Conservation (phyloP, 1,140 invertebrate genomes). For the Vanessa atalanta region DNA sequence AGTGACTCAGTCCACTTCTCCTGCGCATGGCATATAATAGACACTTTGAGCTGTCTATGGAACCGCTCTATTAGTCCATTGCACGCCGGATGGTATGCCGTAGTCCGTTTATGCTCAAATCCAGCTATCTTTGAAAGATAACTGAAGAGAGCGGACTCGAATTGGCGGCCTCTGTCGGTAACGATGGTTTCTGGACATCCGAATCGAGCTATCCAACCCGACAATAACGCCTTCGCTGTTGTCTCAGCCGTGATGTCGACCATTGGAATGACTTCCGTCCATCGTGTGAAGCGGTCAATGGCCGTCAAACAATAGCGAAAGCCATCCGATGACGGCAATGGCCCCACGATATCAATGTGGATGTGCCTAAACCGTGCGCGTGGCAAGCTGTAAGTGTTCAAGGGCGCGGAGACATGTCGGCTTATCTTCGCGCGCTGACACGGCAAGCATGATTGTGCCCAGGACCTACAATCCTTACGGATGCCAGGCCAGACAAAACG, state of each 20-base stretch:
- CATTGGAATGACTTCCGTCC: constrained; percentile 15
- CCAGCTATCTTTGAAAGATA: background rate
- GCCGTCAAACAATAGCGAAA: constrained; percentile 10
- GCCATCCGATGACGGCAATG: constrained; percentile 6
- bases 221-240: background rate
- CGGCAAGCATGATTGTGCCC: constrained; percentile 5
- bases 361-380: constrained; percentile 11
- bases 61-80: background rate
- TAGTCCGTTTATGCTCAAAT: background rate
- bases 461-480: background rate
- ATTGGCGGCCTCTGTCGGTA: constrained; percentile 29
- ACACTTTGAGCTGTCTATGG: background rate
- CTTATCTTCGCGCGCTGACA: constrained; percentile 1
- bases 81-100: no score
- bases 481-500: constrained; percentile 12
- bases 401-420: background rate
- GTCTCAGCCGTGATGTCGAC: constrained; percentile 11
- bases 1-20: background rate
- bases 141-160: constrained; percentile 16
- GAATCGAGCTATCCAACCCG: constrained; percentile 14
- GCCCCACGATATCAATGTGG: constrained; percentile 21
- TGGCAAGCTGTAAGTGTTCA: background rate
- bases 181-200: constrained; percentile 23
- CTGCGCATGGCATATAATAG: background rate
- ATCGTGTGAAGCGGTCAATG: no score